phyloP scores from a whole-genome alignment of 92 coral and sea anemone species.

The Zoanthus solanderi region DNA sequence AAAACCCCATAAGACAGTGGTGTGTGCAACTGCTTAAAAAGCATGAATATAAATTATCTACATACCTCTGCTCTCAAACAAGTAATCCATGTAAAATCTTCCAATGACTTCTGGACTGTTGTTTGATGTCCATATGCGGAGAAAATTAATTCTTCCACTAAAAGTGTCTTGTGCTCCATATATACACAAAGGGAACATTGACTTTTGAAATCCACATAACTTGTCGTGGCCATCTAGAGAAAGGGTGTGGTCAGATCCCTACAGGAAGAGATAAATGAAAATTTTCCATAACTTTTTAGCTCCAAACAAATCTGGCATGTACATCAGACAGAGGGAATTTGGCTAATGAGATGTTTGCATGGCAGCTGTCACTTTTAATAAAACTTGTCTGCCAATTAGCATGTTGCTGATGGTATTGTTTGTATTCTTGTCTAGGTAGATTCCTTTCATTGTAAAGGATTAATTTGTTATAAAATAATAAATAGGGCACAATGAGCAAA shows the following conservation, averaged over 20 bases:
- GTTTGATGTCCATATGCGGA: slow-evolving; percentile 76
- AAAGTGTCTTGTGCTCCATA: slow-evolving; percentile 73
- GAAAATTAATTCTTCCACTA: slow-evolving; percentile 67
- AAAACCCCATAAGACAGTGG: slow-evolving; percentile 29
- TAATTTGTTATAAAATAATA: slow-evolving; percentile 13
- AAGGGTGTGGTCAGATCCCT: slow-evolving; percentile 56
- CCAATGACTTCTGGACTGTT: slow-evolving; percentile 68
- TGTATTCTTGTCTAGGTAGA: slow-evolving; percentile 4
- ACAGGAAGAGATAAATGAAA: slow-evolving; percentile 28
- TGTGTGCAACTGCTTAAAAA: slow-evolving; percentile 24
- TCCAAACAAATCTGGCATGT: neutral
- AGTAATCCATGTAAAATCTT: slow-evolving; percentile 73
- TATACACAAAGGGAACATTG: slow-evolving; percentile 76
- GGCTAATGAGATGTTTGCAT: slow-evolving; percentile 5
- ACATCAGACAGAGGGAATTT: slow-evolving; percentile 11
- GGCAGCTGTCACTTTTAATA: slow-evolving; percentile 18
- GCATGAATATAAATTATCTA: neutral
- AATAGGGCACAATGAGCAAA: slow-evolving; percentile 8
- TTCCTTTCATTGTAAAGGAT: neutral
- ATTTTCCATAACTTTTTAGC: neutral
- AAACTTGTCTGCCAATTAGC: slow-evolving; percentile 8
- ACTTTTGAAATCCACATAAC: slow-evolving; percentile 61
- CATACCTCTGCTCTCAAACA: slow-evolving; percentile 63
- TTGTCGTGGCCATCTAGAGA: slow-evolving; percentile 65
- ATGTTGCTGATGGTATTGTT: slow-evolving; percentile 11